A percentile compares a stretch with the other conserved stretches of the same genome.
These are phyloP conservation scores for Neomorphus geoffroyi DNA, from an alignment of 2,797 vertebrate genomes.

Conservation along the genomic window DNA sequence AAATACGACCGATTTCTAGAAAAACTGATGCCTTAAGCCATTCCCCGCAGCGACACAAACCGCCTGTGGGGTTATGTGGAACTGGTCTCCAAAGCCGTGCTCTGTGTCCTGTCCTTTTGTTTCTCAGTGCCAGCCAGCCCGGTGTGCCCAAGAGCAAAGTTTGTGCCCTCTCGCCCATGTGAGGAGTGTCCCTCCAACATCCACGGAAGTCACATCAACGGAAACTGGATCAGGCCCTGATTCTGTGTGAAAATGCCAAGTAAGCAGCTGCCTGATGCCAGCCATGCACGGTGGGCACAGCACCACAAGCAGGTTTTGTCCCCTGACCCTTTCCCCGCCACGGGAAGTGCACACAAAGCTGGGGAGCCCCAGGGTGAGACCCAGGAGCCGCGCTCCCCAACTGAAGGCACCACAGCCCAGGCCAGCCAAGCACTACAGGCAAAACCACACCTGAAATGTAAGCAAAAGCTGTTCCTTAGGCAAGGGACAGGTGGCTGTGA, in stretches of 20 bases:
- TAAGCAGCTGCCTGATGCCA: background rate
- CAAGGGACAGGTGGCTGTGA: background rate
- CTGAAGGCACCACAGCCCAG: background rate
- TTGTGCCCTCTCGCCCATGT: background rate
- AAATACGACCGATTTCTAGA: background rate
- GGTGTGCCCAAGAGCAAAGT: background rate
- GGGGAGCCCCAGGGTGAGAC: background rate
- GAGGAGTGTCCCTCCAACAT: too few relatives aligned
- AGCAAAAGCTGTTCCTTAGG: background rate
- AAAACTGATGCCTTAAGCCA: background rate
- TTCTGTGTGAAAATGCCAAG: background rate
- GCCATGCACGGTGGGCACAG: background rate
- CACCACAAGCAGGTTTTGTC: background rate
- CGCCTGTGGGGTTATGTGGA: background rate
- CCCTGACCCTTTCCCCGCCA: background rate
- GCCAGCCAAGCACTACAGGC: background rate
- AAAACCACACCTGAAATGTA: background rate
- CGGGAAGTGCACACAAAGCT: background rate
- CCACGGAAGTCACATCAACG: background rate
- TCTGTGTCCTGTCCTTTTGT: background rate
- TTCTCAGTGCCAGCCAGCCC: background rate
- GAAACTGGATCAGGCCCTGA: background rate
- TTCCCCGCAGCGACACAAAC: background rate
- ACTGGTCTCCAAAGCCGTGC: background rate
- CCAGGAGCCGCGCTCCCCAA: background rate